Percentiles rank a stretch among this genome's conserved stretches.
Conservation (phyloP, 2,113 vertebrate species). For the Tragulus kanchil region DNA sequence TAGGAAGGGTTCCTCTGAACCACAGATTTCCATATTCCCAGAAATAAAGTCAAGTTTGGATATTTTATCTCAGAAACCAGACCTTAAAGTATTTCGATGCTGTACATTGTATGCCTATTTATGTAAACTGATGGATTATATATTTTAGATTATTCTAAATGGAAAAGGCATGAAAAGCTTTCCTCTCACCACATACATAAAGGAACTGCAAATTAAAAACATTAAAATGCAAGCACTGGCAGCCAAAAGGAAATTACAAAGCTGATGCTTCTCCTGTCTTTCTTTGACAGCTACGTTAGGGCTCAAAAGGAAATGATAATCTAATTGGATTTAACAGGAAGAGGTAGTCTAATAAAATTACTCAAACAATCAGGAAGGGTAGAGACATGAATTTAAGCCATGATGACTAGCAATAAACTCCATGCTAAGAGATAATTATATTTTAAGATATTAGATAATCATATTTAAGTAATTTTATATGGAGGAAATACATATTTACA, state of each 20-base stretch:
- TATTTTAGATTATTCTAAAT: slow-evolving; percentile 18
- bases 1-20: neutral
- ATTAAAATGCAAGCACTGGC: neutral
- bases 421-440: neutral
- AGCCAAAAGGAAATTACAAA: neutral
- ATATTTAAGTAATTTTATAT: neutral
- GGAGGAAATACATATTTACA: neutral
- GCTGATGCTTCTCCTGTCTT: neutral
- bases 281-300: neutral
- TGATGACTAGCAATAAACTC: slow-evolving; percentile 3
- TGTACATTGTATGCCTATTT: neutral
- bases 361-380: neutral
- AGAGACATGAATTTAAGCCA: slow-evolving; percentile 29
- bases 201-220: neutral
- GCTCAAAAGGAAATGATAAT: slow-evolving; percentile 27
- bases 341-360: slow-evolving; percentile 13
- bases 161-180: neutral
- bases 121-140: neutral
- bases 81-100: neutral
- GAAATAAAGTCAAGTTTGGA: neutral
- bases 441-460: slow-evolving; percentile 34
- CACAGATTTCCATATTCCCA: neutral
- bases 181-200: neutral
- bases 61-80: neutral
- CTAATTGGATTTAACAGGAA: neutral